Evolutionary conservation across 2,888 invertebrate genomes (phyloP).

Genomic region (Acleris sparsana): DNA sequence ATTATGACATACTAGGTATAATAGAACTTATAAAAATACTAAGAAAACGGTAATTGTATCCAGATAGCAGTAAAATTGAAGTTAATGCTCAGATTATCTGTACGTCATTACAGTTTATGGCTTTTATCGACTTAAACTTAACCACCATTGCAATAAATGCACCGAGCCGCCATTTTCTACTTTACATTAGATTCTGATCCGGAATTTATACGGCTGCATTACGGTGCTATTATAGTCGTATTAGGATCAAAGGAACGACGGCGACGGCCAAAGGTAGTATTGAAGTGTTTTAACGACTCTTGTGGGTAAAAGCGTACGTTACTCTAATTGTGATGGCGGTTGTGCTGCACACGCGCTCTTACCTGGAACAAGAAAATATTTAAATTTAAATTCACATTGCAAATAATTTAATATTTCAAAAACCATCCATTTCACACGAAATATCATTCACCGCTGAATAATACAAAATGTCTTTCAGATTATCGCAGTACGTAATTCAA

Average conservation of each 20-base stretch:
- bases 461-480: no score
- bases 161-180: conserved; percentile 15
- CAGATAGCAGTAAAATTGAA: conserved; percentile 11
- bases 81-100: conserved; percentile 10
- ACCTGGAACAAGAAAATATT: conserved; percentile 51
- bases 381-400: conserved; percentile 15
- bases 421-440: no score
- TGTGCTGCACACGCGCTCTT: conserved; percentile 41
- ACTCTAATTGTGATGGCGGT: conserved; percentile 1
- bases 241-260: conserved; percentile 48
- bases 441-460: no score
- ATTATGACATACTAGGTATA: background rate
- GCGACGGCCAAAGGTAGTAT: conserved; percentile 42
- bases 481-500: no score
- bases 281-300: conserved; percentile 39
- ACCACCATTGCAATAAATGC: conserved; percentile 40
- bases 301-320: conserved; percentile 35
- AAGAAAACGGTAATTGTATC: conserved; percentile 9
- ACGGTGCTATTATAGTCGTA: conserved; percentile 46
- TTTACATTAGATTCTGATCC: conserved; percentile 15
- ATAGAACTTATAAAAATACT: background rate
- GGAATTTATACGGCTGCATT: conserved; percentile 43
- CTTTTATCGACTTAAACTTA: conserved; percentile 32
- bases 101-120: conserved; percentile 23
- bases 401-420: background rate